phyloP scores from a whole-genome alignment of 2,888 invertebrate genomes.

The Tetheella fluctuosa region DNA sequence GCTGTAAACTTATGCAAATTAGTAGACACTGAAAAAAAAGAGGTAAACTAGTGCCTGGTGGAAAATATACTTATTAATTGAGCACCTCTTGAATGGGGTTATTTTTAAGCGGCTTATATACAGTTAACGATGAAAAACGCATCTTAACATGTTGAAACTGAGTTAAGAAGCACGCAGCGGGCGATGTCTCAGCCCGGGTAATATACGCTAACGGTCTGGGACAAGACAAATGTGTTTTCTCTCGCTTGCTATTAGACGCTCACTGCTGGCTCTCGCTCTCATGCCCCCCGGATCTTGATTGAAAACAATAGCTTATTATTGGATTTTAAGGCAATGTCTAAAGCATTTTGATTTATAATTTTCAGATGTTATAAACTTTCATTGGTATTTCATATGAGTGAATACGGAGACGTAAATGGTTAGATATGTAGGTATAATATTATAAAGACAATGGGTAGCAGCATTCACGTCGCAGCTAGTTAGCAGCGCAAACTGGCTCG shows the following conservation, averaged over 20 bases:
- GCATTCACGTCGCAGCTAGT: slow-evolving; percentile 79
- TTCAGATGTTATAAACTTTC: neutral
- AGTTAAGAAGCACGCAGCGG: slow-evolving; percentile 71
- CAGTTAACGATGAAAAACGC: slow-evolving; percentile 54
- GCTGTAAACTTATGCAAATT: slow-evolving; percentile 19
- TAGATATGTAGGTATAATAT: slow-evolving; percentile 64
- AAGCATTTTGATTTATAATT: slow-evolving; percentile 6
- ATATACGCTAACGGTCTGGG: slow-evolving; percentile 82
- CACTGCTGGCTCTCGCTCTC: slow-evolving; percentile 50
- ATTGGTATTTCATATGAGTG: slow-evolving; percentile 22
- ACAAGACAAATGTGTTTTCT: slow-evolving; percentile 84
- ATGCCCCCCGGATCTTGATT: slow-evolving; percentile 65
- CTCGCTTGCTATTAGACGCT: slow-evolving; percentile 75
- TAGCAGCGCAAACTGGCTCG: slow-evolving; percentile 79
- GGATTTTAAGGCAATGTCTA: slow-evolving; percentile 43
- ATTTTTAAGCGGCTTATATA: slow-evolving; percentile 44
- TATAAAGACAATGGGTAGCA: slow-evolving; percentile 66
- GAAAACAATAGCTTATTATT: slow-evolving; percentile 72
- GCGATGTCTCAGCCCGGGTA: slow-evolving; percentile 72
- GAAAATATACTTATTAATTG: no score
- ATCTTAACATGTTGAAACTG: slow-evolving; percentile 57
- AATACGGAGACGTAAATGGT: slow-evolving; percentile 50
- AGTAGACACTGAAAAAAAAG: neutral
- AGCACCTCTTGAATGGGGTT: slow-evolving; percentile 13
- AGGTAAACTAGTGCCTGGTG: neutral